Evolutionary conservation across 23 tunicate genomes (phyloP).

Genomic region (Phallusia fumigata): DNA sequence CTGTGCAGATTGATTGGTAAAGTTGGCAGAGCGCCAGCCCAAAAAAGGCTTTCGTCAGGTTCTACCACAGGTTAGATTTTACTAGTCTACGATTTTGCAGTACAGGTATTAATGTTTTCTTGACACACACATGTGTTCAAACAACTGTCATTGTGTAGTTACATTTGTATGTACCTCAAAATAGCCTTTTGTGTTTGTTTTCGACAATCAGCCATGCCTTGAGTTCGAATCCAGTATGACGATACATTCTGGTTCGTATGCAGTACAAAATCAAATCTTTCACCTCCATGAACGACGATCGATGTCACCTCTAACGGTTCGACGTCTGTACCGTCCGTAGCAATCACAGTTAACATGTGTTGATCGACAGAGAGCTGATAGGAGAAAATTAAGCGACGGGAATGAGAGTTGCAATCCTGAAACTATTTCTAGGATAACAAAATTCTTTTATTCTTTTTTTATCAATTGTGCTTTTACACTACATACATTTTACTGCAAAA

Average conservation of each 20-base stretch:
- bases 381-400: neutral
- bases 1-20: no score
- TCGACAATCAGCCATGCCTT: slow-evolving; percentile 90
- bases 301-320: slow-evolving; percentile 56
- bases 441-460: no score
- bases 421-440: no score
- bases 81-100: no score
- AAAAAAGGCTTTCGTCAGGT: no score
- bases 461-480: no score
- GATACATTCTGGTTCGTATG: slow-evolving; percentile 44
- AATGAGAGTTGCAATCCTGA: no score
- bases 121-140: neutral
- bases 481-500: no score
- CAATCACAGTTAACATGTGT: slow-evolving; percentile 57
- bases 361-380: slow-evolving; percentile 57
- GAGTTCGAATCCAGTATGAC: slow-evolving; percentile 63
- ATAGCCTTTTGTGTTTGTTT: slow-evolving; percentile 72
- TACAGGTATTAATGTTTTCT: neutral
- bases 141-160: neutral
- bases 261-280: slow-evolving; percentile 74
- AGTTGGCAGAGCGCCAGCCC: no score
- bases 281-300: slow-evolving; percentile 78
- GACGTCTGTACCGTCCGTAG: slow-evolving; percentile 84
- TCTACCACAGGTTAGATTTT: no score
- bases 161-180: slow-evolving; percentile 37